Percentiles rank a stretch among this genome's conserved stretches.
phyloP scores from a whole-genome alignment of 2,113 vertebrate genomes.

The Megalops atlanticus region DNA sequence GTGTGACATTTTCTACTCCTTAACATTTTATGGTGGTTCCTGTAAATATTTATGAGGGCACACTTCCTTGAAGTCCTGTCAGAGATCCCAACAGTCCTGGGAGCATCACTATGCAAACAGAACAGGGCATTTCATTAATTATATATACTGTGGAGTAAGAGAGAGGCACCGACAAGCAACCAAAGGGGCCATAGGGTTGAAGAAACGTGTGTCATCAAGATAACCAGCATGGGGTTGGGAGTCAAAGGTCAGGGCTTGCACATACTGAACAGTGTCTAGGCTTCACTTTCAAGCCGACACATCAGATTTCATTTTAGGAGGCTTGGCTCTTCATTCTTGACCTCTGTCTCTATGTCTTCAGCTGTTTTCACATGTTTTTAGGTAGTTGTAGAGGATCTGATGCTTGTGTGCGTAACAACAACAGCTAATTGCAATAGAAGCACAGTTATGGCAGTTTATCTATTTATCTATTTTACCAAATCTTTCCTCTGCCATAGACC shows the following conservation, averaged over 20 bases:
- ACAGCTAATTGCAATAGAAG: not conserved
- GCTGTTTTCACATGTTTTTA: not conserved
- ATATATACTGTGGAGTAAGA: conserved; percentile 59
- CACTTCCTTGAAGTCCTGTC: conserved; percentile 57
- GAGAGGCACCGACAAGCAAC: conserved; percentile 53
- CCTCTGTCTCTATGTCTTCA: conserved; percentile 3
- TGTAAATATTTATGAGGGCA: conserved; percentile 69
- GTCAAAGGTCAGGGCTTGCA: conserved; percentile 30
- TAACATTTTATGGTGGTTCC: conserved; percentile 49
- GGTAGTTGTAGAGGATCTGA: not conserved
- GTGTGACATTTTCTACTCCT: conserved; percentile 41
- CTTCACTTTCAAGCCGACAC: not conserved
- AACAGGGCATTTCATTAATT: conserved; percentile 41
- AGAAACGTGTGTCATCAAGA: conserved; percentile 29
- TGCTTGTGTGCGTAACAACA: not conserved
- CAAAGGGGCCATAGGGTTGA: conserved; percentile 16
- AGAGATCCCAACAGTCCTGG: conserved; percentile 32
- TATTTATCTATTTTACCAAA: not conserved
- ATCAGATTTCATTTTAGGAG: not conserved
- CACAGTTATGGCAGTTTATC: no score
- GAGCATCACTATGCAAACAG: conserved; percentile 23
- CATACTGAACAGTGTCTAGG: conserved; percentile 7
- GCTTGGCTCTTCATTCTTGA: not conserved
- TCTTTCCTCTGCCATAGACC: not conserved
- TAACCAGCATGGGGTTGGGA: conserved; percentile 38